Evolutionary conservation across 2,888 invertebrate species (phyloP).

Genomic region (Agriopis marginaria): DNA sequence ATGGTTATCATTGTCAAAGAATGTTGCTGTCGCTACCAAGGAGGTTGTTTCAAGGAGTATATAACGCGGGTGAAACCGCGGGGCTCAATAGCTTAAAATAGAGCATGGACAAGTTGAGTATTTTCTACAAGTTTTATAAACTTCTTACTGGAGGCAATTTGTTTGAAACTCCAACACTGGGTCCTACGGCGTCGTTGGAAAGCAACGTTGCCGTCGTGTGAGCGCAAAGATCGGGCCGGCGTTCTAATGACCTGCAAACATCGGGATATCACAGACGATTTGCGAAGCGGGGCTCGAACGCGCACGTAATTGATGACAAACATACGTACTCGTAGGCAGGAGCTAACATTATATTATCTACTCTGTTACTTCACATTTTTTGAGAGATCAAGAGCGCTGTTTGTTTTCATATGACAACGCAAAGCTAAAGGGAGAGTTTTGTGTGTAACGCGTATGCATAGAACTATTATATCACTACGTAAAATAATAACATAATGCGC

Average conservation of each 20-base stretch:
- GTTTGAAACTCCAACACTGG: conserved; percentile 16
- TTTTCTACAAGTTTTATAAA: too few relatives aligned
- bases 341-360: conserved; percentile 32
- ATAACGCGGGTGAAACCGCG: too few relatives aligned
- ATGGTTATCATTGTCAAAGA: too few relatives aligned
- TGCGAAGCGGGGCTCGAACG: conserved; percentile 51
- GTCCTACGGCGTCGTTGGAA: conserved; percentile 24
- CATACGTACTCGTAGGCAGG: conserved; percentile 42
- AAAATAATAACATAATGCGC: too few relatives aligned
- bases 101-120: too few relatives aligned
- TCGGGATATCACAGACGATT: conserved; percentile 62
- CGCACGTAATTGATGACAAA: conserved; percentile 65
- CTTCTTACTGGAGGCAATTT: background rate
- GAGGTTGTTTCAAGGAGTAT: too few relatives aligned
- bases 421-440: too few relatives aligned
- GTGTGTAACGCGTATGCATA: too few relatives aligned
- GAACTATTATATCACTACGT: too few relatives aligned
- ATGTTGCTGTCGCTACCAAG: too few relatives aligned
- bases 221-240: conserved; percentile 54
- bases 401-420: conserved; percentile 1
- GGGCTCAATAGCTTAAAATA: too few relatives aligned
- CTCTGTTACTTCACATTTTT: conserved; percentile 15
- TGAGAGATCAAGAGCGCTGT: background rate
- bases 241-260: conserved; percentile 74
- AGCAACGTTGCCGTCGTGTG: conserved; percentile 55